A percentile compares a stretch with the other conserved stretches of the same genome.
phyloP scores from a whole-genome alignment of 2,888 invertebrate species.

The Tupiocoris notatus region DNA sequence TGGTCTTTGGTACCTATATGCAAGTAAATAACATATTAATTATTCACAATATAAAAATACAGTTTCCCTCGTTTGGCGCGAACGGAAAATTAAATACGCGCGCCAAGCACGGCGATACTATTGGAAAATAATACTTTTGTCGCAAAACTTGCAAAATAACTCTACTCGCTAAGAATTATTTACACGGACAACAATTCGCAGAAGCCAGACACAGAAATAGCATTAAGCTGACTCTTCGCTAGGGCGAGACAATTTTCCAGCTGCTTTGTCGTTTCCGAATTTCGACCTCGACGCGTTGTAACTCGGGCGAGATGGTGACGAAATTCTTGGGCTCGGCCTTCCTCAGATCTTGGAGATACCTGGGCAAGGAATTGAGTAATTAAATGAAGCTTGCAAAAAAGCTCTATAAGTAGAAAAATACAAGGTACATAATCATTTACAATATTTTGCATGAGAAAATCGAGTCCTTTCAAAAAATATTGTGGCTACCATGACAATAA shows the following conservation, averaged over 20 bases:
- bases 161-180: slow-evolving; percentile 8
- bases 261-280: neutral
- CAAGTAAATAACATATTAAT: slow-evolving; percentile 14
- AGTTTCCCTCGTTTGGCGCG: slow-evolving; percentile 5
- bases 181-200: slow-evolving; percentile 3
- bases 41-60: slow-evolving; percentile 34
- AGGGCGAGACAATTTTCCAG: slow-evolving; percentile 2
- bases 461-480: too few relatives aligned
- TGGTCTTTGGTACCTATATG: slow-evolving; percentile 26
- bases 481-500: too few relatives aligned
- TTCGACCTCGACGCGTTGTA: neutral
- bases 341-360: neutral
- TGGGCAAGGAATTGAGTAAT: too few relatives aligned
- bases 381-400: too few relatives aligned
- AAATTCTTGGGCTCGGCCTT: neutral
- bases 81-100: slow-evolving; percentile 5
- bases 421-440: too few relatives aligned
- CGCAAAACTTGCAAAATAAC: neutral
- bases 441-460: too few relatives aligned
- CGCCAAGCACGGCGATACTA: slow-evolving; percentile 3
- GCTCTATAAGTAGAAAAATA: too few relatives aligned
- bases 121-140: slow-evolving; percentile 21
- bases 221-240: neutral
- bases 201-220: neutral
- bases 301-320: too few relatives aligned